Evolutionary conservation across 2,797 vertebrate species (phyloP).

Genomic region (Hirundo rustica): DNA sequence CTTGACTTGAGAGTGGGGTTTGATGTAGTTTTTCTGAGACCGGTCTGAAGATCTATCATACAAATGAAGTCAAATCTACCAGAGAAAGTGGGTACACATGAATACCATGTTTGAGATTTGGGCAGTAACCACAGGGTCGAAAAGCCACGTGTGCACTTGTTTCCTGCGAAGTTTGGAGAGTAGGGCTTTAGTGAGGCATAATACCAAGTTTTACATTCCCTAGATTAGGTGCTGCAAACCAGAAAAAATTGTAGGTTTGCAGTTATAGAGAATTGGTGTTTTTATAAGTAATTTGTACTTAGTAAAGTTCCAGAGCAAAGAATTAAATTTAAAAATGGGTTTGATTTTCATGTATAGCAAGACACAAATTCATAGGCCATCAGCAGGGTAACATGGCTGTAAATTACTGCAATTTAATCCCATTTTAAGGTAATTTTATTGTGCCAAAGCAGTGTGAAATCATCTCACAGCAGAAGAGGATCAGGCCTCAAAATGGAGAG

Average conservation of each 20-base stretch:
- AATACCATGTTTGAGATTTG: background rate
- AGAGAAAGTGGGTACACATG: background rate
- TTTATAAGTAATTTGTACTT: background rate
- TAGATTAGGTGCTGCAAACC: background rate
- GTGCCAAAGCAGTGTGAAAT: background rate
- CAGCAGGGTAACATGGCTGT: background rate
- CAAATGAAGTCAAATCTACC: background rate
- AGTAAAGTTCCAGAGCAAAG: background rate
- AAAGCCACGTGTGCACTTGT: background rate
- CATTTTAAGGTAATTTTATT: background rate
- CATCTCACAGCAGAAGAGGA: background rate
- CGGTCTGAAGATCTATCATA: background rate
- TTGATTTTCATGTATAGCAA: background rate
- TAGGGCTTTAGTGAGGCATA: background rate
- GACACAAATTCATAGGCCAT: background rate
- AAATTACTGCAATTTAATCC: background rate
- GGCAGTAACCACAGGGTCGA: background rate
- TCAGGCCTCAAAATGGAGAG: background rate
- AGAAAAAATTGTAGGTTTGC: background rate
- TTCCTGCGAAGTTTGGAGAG: background rate
- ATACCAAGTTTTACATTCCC: background rate
- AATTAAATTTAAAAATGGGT: background rate
- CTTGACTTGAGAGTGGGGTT: background rate
- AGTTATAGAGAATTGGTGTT: background rate
- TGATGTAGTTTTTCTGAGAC: background rate